Conservation (phyloP, 2,113 vertebrate species). For the Hyperopisus bebe region DNA sequence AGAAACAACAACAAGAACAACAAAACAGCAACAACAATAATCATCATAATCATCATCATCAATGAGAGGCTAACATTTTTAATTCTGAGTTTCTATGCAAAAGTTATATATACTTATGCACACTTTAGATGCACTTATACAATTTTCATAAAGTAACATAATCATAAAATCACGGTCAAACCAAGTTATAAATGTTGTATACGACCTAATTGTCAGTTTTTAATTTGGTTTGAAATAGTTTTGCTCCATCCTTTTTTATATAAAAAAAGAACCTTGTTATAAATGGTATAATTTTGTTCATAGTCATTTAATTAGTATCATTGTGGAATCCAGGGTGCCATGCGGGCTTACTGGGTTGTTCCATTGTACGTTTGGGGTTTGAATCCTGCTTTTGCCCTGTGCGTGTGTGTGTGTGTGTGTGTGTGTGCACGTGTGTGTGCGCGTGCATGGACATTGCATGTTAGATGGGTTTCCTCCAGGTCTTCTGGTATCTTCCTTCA, state of each 20-base stretch:
- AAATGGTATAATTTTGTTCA: background rate
- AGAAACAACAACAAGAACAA: background rate
- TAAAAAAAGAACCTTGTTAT: background rate
- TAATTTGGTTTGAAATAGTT: background rate
- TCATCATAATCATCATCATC: background rate
- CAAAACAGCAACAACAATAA: background rate
- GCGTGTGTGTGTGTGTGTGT: background rate
- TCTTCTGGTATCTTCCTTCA: background rate
- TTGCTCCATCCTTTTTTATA: background rate
- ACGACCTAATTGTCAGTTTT: background rate
- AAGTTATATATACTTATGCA: too few species aligned
- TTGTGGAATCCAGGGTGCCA: background rate
- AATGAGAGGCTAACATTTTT: background rate
- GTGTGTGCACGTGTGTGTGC: too few species aligned
- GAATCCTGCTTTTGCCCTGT: background rate
- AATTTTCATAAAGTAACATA: background rate
- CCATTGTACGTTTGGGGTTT: background rate
- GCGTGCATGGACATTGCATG: background rate
- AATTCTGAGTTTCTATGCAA: background rate
- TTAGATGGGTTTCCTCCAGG: background rate
- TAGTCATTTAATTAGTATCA: background rate
- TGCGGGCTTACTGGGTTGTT: background rate
- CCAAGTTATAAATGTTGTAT: background rate
- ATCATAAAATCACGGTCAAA: background rate
- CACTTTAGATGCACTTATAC: too few species aligned